Evolutionary conservation across 2,888 invertebrate species (phyloP), one percentile per base, ranked within the genome.

Genomic region (Hydriomena furcata): DNA sequence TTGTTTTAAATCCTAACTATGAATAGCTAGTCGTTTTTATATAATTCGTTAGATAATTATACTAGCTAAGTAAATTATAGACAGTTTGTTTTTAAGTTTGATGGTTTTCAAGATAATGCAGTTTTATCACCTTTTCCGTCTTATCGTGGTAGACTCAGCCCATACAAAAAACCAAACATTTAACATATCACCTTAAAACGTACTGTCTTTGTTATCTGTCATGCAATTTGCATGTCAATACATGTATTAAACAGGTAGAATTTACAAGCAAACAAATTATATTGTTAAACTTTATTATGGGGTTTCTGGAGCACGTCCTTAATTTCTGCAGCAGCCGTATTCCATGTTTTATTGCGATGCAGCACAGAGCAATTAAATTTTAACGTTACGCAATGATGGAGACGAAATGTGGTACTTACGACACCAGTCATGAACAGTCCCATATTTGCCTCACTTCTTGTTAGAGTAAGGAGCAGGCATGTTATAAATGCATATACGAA

Each of bases 341-440:
- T 59, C 48, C 28, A 60, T 63, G 59, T 68, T 62, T 71, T 66
- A 70, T 63, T 69, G 64, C 62, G 46, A 35, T 48, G 58, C 7
- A 17, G 36, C 21, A 28, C 7, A 36, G 48, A 31, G 34, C 23
- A 27, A 5, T 12, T n/a, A 21, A 56, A 55, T 4, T n/a, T 23
- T 34, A 7, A 6, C 23, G 3, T n/a, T 1, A 11, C 24, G 31
- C 31, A 27, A 23, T 23, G 5, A 42, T 52, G 37, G 52, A 52
- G 42, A 25, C 27, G 32, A 17, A 20, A 17, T 7, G 7, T 7
- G n/a, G n/a, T 12, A 12, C 2, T 31, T 31, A 2, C 4, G 17
- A 17, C 17, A 17, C 17, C 17, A 17, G 4, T 17, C 17, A 17
- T 17, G 17, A 17, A 4, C 4, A 4, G 2, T 17, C 17, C n/a